Evolutionary conservation across 2,888 invertebrate species (phyloP).

Genomic region (Biston betularia): DNA sequence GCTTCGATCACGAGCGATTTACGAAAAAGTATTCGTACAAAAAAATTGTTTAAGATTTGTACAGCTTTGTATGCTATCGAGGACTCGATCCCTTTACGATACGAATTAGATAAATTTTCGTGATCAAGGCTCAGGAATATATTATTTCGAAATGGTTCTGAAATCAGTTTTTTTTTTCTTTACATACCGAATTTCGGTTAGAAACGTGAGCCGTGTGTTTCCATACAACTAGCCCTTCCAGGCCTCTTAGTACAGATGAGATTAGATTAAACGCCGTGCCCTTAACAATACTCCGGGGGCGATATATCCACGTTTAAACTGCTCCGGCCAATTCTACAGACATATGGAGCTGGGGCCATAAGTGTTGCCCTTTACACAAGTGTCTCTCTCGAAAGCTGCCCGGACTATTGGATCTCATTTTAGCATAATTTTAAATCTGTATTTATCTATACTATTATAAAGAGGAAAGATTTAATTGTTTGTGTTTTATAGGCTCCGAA

Average conservation of each 20-base stretch:
- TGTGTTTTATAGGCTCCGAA: no score
- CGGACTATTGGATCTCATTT: conserved; percentile 1
- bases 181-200: conserved; percentile 10
- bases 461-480: no score
- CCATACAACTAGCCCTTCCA: conserved; percentile 54
- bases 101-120: no score
- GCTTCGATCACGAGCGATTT: no score
- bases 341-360: conserved; percentile 21
- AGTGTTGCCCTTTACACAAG: conserved; percentile 3
- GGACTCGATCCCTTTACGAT: no score
- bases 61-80: no score
- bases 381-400: background rate
- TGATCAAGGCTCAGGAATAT: no score
- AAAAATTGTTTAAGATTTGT: no score
- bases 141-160: no score
- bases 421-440: background rate
- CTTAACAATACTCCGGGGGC: conserved; percentile 62
- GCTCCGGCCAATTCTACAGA: conserved; percentile 43
- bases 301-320: conserved; percentile 55
- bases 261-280: conserved; percentile 63
- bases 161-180: no score
- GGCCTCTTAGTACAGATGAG: conserved; percentile 59
- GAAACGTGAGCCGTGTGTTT: conserved; percentile 45
- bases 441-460: no score
- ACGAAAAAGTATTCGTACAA: no score